Conservation (phyloP, 2,888 invertebrate genomes). For the Dione juno region DNA sequence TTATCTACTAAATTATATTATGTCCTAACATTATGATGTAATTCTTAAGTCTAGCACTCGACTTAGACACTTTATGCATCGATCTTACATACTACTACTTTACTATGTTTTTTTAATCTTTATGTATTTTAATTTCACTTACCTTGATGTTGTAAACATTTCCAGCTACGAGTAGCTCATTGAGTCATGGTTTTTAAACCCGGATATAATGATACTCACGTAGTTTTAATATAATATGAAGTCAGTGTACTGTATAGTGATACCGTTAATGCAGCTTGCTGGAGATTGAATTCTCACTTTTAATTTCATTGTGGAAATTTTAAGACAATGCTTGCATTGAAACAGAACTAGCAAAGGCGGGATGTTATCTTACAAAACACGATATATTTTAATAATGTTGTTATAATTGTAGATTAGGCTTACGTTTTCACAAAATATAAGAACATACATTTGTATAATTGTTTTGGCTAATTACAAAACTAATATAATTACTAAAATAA, state of each 20-base stretch:
- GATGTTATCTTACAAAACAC: constrained; percentile 24
- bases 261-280: constrained; percentile 67
- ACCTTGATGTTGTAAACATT: constrained; percentile 31
- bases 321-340: constrained; percentile 54
- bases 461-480: not conserved
- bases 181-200: constrained; percentile 66
- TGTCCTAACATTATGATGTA: constrained; percentile 70
- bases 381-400: not conserved
- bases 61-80: constrained; percentile 22
- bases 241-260: constrained; percentile 65
- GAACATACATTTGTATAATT: not conserved
- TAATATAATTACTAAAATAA: not conserved
- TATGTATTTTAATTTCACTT: constrained; percentile 28
- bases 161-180: constrained; percentile 29
- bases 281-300: constrained; percentile 76
- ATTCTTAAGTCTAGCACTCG: constrained; percentile 56
- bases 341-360: constrained; percentile 24
- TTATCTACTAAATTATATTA: constrained; percentile 78
- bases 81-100: not conserved
- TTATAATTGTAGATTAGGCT: not conserved
- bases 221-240: constrained; percentile 67
- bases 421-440: not conserved
- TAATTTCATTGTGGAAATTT: constrained; percentile 70
- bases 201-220: constrained; percentile 62
- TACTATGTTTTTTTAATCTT: constrained; percentile 11